These are phyloP conservation scores for Ophthalmolycus amberensis DNA, from an alignment of 2,113 vertebrate species.

Conservation along the genomic window DNA sequence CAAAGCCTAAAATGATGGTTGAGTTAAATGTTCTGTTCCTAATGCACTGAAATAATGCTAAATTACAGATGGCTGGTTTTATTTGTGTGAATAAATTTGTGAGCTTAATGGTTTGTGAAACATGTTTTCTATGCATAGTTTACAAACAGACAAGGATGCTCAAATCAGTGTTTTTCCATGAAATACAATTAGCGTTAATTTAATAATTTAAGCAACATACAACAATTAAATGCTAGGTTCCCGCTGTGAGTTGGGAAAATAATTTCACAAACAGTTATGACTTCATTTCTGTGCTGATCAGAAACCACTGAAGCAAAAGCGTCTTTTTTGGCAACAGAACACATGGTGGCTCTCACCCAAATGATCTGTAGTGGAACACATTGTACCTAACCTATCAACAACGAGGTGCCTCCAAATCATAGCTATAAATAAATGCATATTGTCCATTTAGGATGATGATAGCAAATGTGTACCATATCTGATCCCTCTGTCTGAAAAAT, in stretches of 20 bases:
- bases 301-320: constrained; percentile 36
- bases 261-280: constrained; percentile 50
- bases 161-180: constrained; percentile 62
- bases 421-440: constrained; percentile 67
- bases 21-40: constrained; percentile 81
- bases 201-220: constrained; percentile 55
- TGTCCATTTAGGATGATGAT: constrained; percentile 70
- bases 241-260: constrained; percentile 45
- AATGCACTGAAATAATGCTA: constrained; percentile 81
- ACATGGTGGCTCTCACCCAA: constrained; percentile 23
- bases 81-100: constrained; percentile 80
- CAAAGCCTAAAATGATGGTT: constrained; percentile 71
- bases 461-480: constrained; percentile 73
- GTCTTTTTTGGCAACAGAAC: constrained; percentile 17
- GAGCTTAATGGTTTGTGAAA: constrained; percentile 81
- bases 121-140: constrained; percentile 72
- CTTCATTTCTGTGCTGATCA: constrained; percentile 55
- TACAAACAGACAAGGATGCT: constrained; percentile 70
- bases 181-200: constrained; percentile 61
- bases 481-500: constrained; percentile 78
- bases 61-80: constrained; percentile 81
- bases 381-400: constrained; percentile 25
- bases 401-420: constrained; percentile 21
- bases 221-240: constrained; percentile 49
- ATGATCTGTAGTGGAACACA: constrained; percentile 6